These are phyloP conservation scores for Chrysolina oricalcia DNA, from an alignment of 2,888 invertebrate genomes.

Conservation along the genomic window DNA sequence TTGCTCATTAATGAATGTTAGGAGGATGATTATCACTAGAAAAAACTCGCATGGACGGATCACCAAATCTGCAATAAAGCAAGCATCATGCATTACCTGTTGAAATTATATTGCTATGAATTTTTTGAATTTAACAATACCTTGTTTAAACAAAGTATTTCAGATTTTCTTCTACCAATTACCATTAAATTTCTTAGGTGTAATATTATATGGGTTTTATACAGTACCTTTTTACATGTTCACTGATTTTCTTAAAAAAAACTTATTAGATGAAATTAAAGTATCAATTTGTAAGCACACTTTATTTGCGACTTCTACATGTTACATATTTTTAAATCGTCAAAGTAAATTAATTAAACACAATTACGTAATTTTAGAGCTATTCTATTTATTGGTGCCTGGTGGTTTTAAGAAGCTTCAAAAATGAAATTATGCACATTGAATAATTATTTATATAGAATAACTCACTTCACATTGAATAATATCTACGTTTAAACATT, in stretches of 20 bases:
- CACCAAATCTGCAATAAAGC: background rate
- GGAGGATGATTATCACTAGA: background rate
- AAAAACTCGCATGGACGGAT: too few relatives aligned
- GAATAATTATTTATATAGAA: conserved; percentile 13
- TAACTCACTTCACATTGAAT: conserved; percentile 20
- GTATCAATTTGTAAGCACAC: background rate
- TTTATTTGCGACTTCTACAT: conserved; percentile 13
- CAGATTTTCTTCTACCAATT: background rate
- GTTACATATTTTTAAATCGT: conserved; percentile 19
- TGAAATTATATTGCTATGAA: background rate
- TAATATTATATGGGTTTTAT: background rate
- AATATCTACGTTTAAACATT: conserved; percentile 7
- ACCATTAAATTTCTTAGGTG: background rate
- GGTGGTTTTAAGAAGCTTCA: conserved; percentile 5
- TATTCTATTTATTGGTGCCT: conserved; percentile 16
- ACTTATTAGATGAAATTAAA: conserved; percentile 12
- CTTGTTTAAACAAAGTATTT: background rate
- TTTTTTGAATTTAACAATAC: background rate
- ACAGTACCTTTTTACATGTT: conserved; percentile 1
- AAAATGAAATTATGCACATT: conserved; percentile 1
- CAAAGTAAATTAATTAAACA: background rate
- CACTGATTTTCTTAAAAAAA: background rate
- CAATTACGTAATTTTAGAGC: conserved; percentile 4
- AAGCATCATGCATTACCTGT: background rate
- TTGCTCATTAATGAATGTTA: background rate